These are phyloP conservation scores for Palythoa grandiflora DNA, from an alignment of 92 coral and sea anemone genomes.

Conservation along the genomic window DNA sequence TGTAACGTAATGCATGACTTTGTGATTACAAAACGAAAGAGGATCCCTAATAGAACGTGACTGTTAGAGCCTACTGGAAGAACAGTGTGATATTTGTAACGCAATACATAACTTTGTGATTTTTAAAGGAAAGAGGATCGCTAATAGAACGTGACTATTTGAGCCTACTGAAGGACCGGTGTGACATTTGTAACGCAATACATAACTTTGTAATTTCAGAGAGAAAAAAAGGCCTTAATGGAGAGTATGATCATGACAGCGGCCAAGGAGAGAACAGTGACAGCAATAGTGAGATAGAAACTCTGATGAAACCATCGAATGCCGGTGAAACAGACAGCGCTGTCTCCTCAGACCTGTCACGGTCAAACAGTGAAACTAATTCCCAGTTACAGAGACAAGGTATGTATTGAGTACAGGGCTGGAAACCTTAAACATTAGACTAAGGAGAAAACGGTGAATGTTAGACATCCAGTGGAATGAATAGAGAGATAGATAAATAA, in stretches of 20 bases:
- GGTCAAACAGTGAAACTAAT: conserved; percentile 85
- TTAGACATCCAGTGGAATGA: too few species aligned
- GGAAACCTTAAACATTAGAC: too few species aligned
- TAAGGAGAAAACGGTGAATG: too few species aligned
- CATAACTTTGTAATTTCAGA: background rate
- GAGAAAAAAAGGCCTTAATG: conserved; percentile 44
- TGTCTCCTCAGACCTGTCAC: conserved; percentile 51
- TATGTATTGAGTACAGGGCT: background rate
- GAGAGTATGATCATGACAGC: conserved; percentile 88
- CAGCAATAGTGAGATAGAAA: conserved; percentile 85
- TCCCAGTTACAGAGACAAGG: conserved; percentile 50
- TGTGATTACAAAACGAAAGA: background rate
- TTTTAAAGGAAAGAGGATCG: background rate
- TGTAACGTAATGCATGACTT: background rate
- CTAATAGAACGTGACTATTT: background rate
- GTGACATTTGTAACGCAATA: background rate
- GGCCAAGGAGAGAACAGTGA: conserved; percentile 84
- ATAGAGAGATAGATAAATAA: too few species aligned
- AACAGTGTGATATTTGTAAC: conserved; percentile 22
- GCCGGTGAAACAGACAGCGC: conserved; percentile 42
- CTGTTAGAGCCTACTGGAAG: conserved; percentile 89
- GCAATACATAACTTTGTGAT: too few species aligned
- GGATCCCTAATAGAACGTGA: conserved; percentile 70
- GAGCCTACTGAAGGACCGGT: background rate
- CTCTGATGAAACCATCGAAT: conserved; percentile 80